Percentiles rank a stretch among this genome's conserved stretches.
These are phyloP conservation scores for Ellobius talpinus DNA, from an alignment of 2,113 vertebrate species.

Conservation along the genomic window DNA sequence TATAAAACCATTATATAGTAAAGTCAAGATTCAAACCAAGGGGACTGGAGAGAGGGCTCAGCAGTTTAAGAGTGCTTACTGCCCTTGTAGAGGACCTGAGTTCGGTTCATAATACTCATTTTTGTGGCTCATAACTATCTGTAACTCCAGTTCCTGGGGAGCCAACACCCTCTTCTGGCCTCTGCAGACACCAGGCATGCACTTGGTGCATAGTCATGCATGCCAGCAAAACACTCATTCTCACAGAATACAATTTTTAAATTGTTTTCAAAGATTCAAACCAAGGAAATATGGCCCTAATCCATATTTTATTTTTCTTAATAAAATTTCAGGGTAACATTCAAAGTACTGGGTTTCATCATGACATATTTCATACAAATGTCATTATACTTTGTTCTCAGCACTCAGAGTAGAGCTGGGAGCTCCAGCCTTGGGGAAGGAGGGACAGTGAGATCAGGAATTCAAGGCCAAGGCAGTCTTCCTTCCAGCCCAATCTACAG, in stretches of 20 bases:
- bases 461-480: neutral
- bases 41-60: neutral
- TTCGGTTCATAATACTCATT: neutral
- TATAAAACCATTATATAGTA: slow-evolving; percentile 1
- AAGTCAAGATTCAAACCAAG: slow-evolving; percentile 51
- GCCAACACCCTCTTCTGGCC: neutral
- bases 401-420: neutral
- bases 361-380: neutral
- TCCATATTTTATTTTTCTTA: neutral
- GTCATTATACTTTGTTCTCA: neutral
- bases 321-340: neutral
- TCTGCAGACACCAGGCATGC: neutral
- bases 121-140: neutral
- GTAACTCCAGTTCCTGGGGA: neutral
- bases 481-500: neutral
- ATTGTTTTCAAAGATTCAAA: slow-evolving; percentile 52
- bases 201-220: neutral
- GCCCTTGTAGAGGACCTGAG: neutral
- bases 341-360: neutral
- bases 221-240: neutral
- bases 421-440: neutral
- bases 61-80: neutral
- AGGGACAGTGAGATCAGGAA: neutral
- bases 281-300: neutral
- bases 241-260: neutral